Evolutionary conservation across 1,140 invertebrate species (phyloP).

Genomic region (Nasonia vitripennis): DNA sequence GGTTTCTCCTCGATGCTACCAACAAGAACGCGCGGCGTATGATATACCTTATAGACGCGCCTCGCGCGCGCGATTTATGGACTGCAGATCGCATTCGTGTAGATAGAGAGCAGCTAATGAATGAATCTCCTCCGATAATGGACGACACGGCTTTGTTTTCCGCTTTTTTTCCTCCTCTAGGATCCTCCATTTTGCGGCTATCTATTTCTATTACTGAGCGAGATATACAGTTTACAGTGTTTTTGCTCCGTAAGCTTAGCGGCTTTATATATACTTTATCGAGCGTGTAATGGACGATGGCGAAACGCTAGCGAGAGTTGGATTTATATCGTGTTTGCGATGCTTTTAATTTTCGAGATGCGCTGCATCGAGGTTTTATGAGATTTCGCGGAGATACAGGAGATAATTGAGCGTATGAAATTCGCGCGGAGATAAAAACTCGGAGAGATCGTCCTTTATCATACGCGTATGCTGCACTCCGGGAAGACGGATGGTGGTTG

Average conservation of each 20-base stretch:
- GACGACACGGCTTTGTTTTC: neutral
- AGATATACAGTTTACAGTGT: neutral
- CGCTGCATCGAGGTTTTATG: neutral
- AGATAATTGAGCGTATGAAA: neutral
- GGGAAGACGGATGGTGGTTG: neutral
- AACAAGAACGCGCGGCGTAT: neutral
- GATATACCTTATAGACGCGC: no score
- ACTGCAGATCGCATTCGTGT: neutral
- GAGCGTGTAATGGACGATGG: neutral
- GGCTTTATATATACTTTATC: neutral
- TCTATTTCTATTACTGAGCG: neutral
- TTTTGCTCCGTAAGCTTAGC: neutral
- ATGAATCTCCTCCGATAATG: neutral
- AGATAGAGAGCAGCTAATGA: neutral
- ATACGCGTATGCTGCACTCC: neutral
- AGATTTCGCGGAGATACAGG: slow-evolving; percentile 4
- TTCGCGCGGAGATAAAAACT: neutral
- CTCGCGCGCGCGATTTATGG: neutral
- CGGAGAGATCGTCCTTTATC: neutral
- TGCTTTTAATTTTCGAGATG: slow-evolving; percentile 3
- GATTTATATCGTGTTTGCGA: neutral
- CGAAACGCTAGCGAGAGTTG: neutral
- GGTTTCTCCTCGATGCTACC: neutral
- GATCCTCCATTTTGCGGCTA: neutral
- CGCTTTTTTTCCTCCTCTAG: neutral